These are phyloP conservation scores for Rhea americana DNA, from an alignment of 2,113 vertebrate genomes.

Conservation along the genomic window DNA sequence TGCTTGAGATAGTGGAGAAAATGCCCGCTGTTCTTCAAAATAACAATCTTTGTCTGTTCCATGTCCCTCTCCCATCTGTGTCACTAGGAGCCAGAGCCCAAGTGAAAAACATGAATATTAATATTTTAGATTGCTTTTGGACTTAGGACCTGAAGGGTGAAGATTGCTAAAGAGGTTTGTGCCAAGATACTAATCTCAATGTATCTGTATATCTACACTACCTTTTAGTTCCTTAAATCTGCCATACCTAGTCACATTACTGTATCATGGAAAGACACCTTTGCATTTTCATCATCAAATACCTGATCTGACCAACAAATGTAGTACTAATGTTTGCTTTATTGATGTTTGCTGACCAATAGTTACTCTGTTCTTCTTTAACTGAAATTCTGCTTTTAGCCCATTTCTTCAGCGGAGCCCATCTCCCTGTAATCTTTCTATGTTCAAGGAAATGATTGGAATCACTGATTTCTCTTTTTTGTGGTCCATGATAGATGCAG, in stretches of 20 bases:
- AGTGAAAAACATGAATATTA: background rate
- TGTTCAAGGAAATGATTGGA: background rate
- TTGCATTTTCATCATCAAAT: background rate
- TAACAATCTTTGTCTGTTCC: background rate
- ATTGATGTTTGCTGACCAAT: background rate
- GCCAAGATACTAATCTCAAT: background rate
- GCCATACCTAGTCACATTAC: too few species aligned
- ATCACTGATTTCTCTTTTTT: background rate
- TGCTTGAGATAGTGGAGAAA: background rate
- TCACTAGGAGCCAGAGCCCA: background rate
- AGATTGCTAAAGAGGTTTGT: background rate
- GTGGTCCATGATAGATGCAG: background rate
- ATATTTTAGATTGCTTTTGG: background rate
- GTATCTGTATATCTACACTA: background rate
- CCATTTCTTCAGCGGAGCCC: background rate
- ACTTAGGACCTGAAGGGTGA: background rate
- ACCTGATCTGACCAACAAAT: background rate
- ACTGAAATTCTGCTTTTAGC: background rate
- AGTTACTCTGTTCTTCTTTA: background rate
- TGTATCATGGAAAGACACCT: fast-evolving
- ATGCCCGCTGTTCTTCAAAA: background rate
- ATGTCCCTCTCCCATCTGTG: background rate
- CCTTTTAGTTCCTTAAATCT: background rate
- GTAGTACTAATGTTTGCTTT: background rate
- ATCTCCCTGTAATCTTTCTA: background rate